Conservation (phyloP, 2,888 invertebrate genomes). For the Theretra japonica region DNA sequence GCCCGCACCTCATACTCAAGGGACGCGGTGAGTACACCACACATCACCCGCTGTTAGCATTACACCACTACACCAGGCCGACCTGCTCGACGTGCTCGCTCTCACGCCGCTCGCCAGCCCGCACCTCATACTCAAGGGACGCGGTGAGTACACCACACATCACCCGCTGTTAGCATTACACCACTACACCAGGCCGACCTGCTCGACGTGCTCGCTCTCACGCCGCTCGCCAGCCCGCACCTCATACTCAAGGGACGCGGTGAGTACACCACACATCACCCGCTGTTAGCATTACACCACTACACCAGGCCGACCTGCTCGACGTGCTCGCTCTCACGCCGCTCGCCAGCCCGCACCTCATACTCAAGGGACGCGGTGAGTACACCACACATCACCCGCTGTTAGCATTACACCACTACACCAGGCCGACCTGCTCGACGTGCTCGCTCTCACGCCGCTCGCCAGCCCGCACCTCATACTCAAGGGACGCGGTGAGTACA, state of each 20-base stretch:
- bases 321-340: not conserved
- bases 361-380: no score
- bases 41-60: not conserved
- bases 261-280: conserved; percentile 89
- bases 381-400: conserved; percentile 89
- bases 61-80: conserved; percentile 6
- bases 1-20: conserved; percentile 87
- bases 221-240: conserved; percentile 79
- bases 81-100: not conserved
- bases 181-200: not conserved
- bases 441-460: conserved; percentile 55
- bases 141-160: conserved; percentile 92
- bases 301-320: not conserved
- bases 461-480: conserved; percentile 66
- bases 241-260: no score
- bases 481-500: no score
- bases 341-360: conserved; percentile 77
- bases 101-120: conserved; percentile 80
- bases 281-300: no score
- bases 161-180: conserved; percentile 38
- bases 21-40: conserved; percentile 82
- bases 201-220: not conserved
- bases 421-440: not conserved
- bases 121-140: not conserved
- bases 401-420: no score